These are phyloP conservation scores for Parazoanthus swiftii DNA, from an alignment of 92 coral and sea anemone genomes.

Conservation along the genomic window DNA sequence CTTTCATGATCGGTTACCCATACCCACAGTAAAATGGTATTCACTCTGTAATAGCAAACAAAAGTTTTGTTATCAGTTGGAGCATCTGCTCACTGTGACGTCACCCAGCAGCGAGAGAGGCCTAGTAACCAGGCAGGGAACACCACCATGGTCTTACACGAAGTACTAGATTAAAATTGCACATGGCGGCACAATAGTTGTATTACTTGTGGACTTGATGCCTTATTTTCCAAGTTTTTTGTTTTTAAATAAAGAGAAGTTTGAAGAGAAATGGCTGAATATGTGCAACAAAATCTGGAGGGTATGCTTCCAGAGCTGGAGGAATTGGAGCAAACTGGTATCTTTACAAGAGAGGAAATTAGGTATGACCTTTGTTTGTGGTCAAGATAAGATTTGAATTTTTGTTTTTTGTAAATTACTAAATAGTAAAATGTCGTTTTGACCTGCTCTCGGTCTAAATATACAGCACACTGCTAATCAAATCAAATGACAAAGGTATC, in stretches of 20 bases:
- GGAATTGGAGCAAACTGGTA: conserved; percentile 81
- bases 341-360: conserved; percentile 81
- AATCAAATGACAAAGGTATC: background rate
- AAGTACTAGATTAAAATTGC: background rate
- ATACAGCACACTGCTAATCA: background rate
- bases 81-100: no score
- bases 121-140: background rate
- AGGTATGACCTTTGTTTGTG: conserved; percentile 46
- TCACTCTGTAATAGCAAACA: no score
- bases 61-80: no score
- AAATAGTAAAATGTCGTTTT: no score
- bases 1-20: no score
- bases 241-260: background rate
- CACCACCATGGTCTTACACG: background rate
- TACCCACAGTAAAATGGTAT: no score
- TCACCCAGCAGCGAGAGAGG: no score
- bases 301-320: conserved; percentile 96
- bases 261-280: conserved; percentile 78
- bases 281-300: conserved; percentile 92
- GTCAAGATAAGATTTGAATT: background rate
- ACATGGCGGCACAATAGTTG: conserved; percentile 4
- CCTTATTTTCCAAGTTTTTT: background rate
- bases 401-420: no score
- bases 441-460: no score
- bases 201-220: background rate